Percentiles rank a stretch among this genome's conserved stretches.
These are phyloP conservation scores for Panagrolaimus sp. DNA, from an alignment of 1,140 invertebrate species.

Conservation along the genomic window DNA sequence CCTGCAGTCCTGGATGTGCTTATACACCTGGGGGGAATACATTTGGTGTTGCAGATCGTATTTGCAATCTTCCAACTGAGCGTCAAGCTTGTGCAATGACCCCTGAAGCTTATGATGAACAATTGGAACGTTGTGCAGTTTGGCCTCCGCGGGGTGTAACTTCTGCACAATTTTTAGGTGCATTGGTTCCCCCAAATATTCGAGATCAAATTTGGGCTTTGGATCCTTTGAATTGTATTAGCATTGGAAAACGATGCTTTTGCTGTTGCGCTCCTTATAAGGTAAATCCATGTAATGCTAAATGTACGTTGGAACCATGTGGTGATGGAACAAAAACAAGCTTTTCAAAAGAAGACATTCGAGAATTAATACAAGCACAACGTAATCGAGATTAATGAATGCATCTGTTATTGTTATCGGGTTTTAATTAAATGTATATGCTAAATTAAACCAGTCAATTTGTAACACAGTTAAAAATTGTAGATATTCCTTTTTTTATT, in stretches of 20 bases:
- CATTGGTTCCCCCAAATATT: constrained; percentile 42
- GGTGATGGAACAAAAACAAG: constrained; percentile 18
- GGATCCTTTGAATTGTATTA: constrained; percentile 48
- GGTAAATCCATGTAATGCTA: constrained; percentile 44
- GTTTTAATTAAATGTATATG: too few relatives aligned
- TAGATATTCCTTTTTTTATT: background rate
- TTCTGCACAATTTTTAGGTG: constrained; percentile 39
- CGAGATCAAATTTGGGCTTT: constrained; percentile 45
- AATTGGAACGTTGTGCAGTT: constrained; percentile 32
- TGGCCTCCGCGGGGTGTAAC: constrained; percentile 46
- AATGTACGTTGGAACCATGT: constrained; percentile 43
- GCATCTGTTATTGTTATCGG: background rate
- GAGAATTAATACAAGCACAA: constrained; percentile 8
- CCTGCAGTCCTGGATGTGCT: constrained; percentile 40
- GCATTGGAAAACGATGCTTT: constrained; percentile 42
- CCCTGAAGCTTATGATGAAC: constrained; percentile 34
- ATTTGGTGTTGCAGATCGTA: constrained; percentile 44
- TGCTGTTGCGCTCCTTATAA: constrained; percentile 46
- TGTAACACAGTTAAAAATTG: background rate
- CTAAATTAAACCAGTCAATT: background rate
- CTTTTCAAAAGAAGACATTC: constrained; percentile 29
- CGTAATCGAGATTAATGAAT: constrained; percentile 9
- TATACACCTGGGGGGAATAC: constrained; percentile 43
- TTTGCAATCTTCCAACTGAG: constrained; percentile 47
- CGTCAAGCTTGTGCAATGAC: constrained; percentile 50